Conservation (phyloP, 2,113 vertebrate species). For the Leptocoma aspasia region DNA sequence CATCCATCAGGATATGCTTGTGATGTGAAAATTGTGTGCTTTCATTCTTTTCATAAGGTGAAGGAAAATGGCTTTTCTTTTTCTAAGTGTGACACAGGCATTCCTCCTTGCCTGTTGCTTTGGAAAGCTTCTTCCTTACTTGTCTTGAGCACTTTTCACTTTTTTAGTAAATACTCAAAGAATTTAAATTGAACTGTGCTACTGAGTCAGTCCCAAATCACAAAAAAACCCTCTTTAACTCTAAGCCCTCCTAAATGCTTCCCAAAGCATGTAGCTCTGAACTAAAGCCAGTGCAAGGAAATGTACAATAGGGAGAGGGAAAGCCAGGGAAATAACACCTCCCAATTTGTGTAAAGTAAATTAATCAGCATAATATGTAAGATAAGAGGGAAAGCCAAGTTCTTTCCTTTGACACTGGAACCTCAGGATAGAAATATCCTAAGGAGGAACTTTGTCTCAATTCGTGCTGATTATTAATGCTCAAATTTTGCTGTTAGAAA, state of each 20-base stretch:
- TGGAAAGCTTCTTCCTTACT: not conserved
- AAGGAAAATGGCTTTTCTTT: not conserved
- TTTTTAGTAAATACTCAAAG: not conserved
- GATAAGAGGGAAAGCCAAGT: not conserved
- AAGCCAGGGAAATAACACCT: not conserved
- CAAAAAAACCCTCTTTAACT: not conserved
- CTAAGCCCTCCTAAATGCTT: not conserved
- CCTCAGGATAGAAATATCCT: not conserved
- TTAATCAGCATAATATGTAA: not conserved
- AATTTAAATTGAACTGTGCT: not conserved
- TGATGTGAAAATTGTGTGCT: not conserved
- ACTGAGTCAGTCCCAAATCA: not conserved
- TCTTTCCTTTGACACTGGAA: not conserved
- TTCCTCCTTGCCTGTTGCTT: not conserved
- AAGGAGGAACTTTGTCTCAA: slow-evolving; percentile 7
- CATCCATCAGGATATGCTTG: not conserved
- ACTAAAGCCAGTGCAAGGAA: not conserved
- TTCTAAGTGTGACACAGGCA: not conserved
- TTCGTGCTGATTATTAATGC: slow-evolving; percentile 34
- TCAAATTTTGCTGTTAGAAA: slow-evolving; percentile 32
- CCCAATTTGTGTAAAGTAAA: not conserved
- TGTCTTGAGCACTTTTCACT: not conserved
- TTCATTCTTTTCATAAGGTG: not conserved
- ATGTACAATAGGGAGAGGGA: not conserved
- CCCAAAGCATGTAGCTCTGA: not conserved